phyloP scores from a whole-genome alignment of 2,797 vertebrate species.

The Hippoglossus hippoglossus region DNA sequence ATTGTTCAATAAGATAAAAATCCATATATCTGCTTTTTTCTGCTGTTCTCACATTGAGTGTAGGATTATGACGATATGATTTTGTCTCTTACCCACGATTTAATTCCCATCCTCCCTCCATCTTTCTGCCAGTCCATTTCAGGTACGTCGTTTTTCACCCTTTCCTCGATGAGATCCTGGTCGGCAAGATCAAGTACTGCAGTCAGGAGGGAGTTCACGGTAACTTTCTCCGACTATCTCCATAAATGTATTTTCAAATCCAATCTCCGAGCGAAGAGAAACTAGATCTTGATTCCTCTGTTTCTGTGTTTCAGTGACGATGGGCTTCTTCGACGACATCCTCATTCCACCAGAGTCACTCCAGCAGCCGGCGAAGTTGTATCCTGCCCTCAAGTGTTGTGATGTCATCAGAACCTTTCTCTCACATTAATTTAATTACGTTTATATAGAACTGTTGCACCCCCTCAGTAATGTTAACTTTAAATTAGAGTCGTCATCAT shows the following conservation, averaged over 20 bases:
- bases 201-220: conserved; percentile 96
- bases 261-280: not conserved
- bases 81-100: not conserved
- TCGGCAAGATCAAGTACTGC: conserved; percentile 97
- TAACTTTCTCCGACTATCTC: conserved; percentile 61
- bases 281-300: no score
- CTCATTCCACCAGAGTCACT: conserved; percentile 96
- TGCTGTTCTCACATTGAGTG: no score
- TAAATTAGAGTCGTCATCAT: no score
- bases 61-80: not conserved
- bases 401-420: not conserved
- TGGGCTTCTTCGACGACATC: conserved; percentile 98
- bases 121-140: conserved; percentile 89
- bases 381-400: conserved; percentile 81
- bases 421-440: not conserved
- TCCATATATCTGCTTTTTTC: no score
- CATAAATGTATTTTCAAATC: not conserved
- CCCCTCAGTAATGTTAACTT: no score
- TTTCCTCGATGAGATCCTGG: conserved; percentile 95
- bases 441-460: no score
- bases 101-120: not conserved
- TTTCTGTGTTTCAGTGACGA: conserved; percentile 86
- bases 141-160: conserved; percentile 97
- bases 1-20: no score
- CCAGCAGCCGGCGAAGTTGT: conserved; percentile 97